Conservation (phyloP, 2,888 invertebrate species). For the Andrena fulva region DNA sequence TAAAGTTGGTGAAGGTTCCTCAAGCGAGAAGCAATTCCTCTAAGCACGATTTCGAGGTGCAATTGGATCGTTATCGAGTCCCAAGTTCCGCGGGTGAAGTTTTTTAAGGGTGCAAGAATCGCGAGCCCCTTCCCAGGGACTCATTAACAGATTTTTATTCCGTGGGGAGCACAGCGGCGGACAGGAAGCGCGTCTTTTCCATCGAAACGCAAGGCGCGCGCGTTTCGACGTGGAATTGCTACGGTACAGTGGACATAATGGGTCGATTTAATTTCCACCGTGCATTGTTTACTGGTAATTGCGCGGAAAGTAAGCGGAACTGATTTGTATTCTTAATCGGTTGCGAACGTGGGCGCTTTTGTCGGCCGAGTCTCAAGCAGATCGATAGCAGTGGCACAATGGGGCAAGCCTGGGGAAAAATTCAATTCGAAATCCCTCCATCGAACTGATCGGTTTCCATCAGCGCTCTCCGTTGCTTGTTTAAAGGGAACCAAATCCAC, state of each 20-base stretch:
- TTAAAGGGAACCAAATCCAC: too few relatives aligned
- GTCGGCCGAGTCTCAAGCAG: not conserved
- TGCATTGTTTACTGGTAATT: conserved; percentile 26
- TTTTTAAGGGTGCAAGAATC: too few relatives aligned
- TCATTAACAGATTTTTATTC: not conserved
- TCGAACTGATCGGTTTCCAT: not conserved
- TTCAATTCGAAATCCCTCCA: not conserved
- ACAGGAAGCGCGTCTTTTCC: not conserved
- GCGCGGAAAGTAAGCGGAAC: conserved; percentile 18
- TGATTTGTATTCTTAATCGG: conserved; percentile 29
- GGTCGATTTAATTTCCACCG: conserved; percentile 14
- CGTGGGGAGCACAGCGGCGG: not conserved
- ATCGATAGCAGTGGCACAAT: not conserved
- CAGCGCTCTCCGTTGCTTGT: not conserved
- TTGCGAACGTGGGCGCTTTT: conserved; percentile 6
- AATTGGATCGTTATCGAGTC: too few relatives aligned
- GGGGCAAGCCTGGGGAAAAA: not conserved
- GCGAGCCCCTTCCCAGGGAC: not conserved
- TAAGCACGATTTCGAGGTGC: too few relatives aligned
- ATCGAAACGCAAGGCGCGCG: not conserved
- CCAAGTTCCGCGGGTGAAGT: too few relatives aligned
- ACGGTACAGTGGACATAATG: not conserved
- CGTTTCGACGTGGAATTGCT: not conserved
- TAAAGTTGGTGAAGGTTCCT: too few relatives aligned
- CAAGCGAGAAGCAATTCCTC: too few relatives aligned